Evolutionary conservation across 2,113 vertebrate genomes (phyloP).

Genomic region (Alosa alosa): DNA sequence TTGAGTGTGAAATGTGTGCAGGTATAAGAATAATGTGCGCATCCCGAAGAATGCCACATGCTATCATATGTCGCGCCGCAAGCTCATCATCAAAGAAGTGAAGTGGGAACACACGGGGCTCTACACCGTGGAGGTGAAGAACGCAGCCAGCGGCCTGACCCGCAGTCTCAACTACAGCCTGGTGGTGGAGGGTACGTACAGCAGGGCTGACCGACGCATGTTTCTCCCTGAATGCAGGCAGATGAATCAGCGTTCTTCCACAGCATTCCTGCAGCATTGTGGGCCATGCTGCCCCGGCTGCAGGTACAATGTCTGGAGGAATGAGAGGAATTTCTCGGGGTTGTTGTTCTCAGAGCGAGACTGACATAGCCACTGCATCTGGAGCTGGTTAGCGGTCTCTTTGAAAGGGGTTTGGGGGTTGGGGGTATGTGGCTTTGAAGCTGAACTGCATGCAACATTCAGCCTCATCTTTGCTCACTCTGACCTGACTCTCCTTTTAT

Average conservation of each 20-base stretch:
- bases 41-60: constrained; percentile 76
- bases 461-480: constrained; percentile 20
- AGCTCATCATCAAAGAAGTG: constrained; percentile 73
- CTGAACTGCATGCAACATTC: constrained; percentile 50
- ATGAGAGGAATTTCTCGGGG: constrained; percentile 65
- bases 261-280: constrained; percentile 3
- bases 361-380: constrained; percentile 65
- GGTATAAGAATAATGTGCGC: constrained; percentile 81
- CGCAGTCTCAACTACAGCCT: constrained; percentile 80
- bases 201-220: background rate
- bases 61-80: constrained; percentile 67
- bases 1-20: constrained; percentile 48
- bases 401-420: constrained; percentile 51
- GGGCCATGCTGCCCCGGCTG: constrained; percentile 42
- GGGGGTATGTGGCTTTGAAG: constrained; percentile 41
- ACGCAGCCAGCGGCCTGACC: constrained; percentile 61
- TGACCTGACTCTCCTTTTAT: background rate
- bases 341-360: constrained; percentile 62
- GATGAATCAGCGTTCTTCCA: constrained; percentile 35
- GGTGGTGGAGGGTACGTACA: constrained; percentile 74
- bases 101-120: constrained; percentile 75
- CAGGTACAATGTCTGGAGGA: constrained; percentile 62
- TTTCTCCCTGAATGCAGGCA: constrained; percentile 8
- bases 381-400: constrained; percentile 69
- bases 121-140: constrained; percentile 78